Percentiles rank a stretch among this genome's conserved stretches.
phyloP scores from a whole-genome alignment of 2,888 invertebrate genomes.

The Drosophila borborema region DNA sequence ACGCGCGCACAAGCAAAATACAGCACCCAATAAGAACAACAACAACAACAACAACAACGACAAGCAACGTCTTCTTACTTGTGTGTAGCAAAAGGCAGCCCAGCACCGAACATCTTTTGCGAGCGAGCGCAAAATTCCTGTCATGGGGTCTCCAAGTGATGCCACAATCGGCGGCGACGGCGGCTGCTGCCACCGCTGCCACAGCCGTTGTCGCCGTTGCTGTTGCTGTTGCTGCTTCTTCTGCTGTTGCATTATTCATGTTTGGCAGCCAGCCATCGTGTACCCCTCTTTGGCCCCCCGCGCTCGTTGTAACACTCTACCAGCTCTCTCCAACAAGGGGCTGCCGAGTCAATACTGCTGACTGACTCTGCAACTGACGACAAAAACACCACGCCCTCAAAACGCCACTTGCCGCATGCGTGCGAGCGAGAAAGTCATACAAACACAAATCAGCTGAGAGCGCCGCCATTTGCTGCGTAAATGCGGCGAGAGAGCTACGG shows the following conservation, averaged over 20 bases:
- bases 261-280: constrained; percentile 70
- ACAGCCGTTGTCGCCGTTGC: constrained; percentile 22
- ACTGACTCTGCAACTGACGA: constrained; percentile 38
- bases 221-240: constrained; percentile 30
- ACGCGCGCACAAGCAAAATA: constrained; percentile 24
- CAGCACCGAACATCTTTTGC: constrained; percentile 62
- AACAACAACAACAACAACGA: constrained; percentile 40
- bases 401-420: constrained; percentile 42
- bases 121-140: constrained; percentile 69
- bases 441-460: constrained; percentile 75
- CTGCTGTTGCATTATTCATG: constrained; percentile 74
- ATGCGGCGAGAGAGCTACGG: constrained; percentile 22
- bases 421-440: constrained; percentile 60
- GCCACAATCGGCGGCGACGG: constrained; percentile 59
- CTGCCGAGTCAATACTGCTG: constrained; percentile 40
- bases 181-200: constrained; percentile 35
- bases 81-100: constrained; percentile 53
- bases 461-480: constrained; percentile 70
- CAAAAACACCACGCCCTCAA: constrained; percentile 71
- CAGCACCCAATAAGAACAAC: constrained; percentile 49
- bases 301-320: not conserved
- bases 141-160: constrained; percentile 66
- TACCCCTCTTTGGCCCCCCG: constrained; percentile 10
- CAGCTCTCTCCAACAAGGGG: constrained; percentile 33
- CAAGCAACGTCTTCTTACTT: constrained; percentile 63